Conservation (phyloP, 2,113 vertebrate species). For the Tor tambroides region DNA sequence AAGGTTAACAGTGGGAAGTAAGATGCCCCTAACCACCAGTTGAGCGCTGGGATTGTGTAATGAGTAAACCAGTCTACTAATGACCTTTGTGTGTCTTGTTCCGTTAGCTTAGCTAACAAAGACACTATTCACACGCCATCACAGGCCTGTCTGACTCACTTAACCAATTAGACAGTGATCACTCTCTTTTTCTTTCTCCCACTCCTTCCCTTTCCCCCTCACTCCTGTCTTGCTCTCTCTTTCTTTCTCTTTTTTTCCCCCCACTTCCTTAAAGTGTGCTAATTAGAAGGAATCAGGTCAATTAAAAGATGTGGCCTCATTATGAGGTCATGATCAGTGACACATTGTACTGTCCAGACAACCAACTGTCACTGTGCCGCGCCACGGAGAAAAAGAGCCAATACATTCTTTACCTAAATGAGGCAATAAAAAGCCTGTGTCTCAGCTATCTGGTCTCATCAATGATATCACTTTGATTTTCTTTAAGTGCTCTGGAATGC, state of each 20-base stretch:
- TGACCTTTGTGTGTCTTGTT: conserved; percentile 65
- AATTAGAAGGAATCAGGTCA: conserved; percentile 79
- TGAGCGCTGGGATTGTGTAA: not conserved
- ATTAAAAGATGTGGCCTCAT: conserved; percentile 73
- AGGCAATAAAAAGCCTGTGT: not conserved
- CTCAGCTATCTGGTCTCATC: too few species aligned
- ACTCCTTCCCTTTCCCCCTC: conserved; percentile 8
- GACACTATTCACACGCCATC: conserved; percentile 67
- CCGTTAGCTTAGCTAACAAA: conserved; percentile 73
- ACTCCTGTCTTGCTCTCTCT: conserved; percentile 8
- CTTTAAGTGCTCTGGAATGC: too few species aligned
- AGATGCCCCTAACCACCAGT: not conserved
- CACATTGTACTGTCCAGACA: conserved; percentile 61
- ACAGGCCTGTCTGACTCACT: conserved; percentile 74
- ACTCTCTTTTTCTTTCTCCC: conserved; percentile 52
- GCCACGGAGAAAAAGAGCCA: conserved; percentile 15
- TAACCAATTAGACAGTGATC: conserved; percentile 72
- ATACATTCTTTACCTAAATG: not conserved
- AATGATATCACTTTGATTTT: too few species aligned
- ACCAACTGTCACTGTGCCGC: conserved; percentile 54
- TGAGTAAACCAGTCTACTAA: not conserved
- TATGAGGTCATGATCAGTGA: conserved; percentile 63
- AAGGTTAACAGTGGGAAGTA: not conserved
- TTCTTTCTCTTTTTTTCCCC: conserved; percentile 10
- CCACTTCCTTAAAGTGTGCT: conserved; percentile 70